Evolutionary conservation across 2,797 vertebrate species (phyloP), one percentile per base, ranked within the genome.

Genomic region (Babyrousa celebensis): DNA sequence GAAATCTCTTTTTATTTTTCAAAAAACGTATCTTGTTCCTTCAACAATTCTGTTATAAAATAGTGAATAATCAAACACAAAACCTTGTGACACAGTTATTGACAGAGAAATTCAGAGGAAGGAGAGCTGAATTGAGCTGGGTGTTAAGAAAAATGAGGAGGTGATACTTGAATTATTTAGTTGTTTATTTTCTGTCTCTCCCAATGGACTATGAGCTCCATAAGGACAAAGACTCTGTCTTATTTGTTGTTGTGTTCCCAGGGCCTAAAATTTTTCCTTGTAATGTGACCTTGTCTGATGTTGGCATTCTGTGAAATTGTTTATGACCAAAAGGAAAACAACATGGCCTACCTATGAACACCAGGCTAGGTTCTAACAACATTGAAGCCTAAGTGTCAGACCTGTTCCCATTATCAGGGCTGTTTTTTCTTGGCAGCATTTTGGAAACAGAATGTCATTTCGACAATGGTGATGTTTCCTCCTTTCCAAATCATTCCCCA

Each of bases 61-160:
- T 40, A 88, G 89, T 78, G 14, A 25, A 60, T 80, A 80, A 90
- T 77, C 77, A 92, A 94, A 23, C 48, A 74, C 32, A 85, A 54
- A 92, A 87, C 72, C 94, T n/a, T 88, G 56, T 91, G 72, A 58
- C 67, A 77, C 70, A 83, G 67, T 89, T 25, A 71, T 71, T 96
- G 93, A 75, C 67, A 85, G 16, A 86, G 43, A 96, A 79, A 27
- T 86, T 86, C 54, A 58, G 27, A 85, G 52, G 52, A 93, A 92
- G 40, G 29, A 74, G 27, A 92, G 9, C 52, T 78, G 63, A 92
- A 70, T 65, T 92, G 27, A 25, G 8, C 62, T 82, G 12, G 14
- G 16, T 82, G 67, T 93, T 5, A 68, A 91, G 87, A 89, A 96
- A 96, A 96, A 60, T 75, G 32, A 75, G 10, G 29, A 36, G 20